Evolutionary conservation across 2,797 vertebrate genomes (phyloP).

Genomic region (Bovichtus diacanthus): DNA sequence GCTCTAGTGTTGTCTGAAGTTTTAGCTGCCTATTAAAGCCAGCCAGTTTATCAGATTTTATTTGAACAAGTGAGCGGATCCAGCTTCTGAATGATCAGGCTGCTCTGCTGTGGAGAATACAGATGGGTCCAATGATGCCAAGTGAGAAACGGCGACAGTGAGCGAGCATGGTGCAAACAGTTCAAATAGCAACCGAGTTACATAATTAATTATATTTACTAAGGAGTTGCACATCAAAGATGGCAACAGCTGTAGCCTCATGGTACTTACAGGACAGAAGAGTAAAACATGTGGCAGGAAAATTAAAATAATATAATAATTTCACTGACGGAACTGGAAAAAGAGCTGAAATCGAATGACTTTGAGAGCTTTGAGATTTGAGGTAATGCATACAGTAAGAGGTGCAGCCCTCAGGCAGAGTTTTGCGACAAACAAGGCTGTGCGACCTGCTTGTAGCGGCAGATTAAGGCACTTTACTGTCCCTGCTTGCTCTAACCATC

Average conservation of each 20-base stretch:
- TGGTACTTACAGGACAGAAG: background rate
- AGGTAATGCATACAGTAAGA: background rate
- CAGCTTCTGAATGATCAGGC: background rate
- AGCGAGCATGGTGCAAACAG: background rate
- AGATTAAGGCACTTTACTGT: slow-evolving; percentile 48
- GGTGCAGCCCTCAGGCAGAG: slow-evolving; percentile 9
- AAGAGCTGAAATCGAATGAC: background rate
- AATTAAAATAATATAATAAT: background rate
- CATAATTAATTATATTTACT: background rate
- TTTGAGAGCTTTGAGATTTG: background rate
- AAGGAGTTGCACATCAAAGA: background rate
- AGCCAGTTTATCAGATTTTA: background rate
- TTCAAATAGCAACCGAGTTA: background rate
- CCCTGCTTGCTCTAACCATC: slow-evolving; percentile 33
- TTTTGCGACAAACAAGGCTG: slow-evolving; percentile 35
- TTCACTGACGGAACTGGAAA: background rate
- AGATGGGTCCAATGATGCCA: background rate
- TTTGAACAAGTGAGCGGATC: background rate
- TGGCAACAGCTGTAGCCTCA: background rate
- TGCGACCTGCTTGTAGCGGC: slow-evolving; percentile 26
- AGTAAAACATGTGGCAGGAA: background rate
- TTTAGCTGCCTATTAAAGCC: background rate
- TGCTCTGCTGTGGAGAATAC: background rate
- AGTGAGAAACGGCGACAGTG: background rate
- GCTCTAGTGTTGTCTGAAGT: background rate